A percentile compares a stretch with the other conserved stretches of the same genome.
These are phyloP conservation scores for Druon quercuslanigerum DNA, from an alignment of 1,140 invertebrate genomes.

Conservation along the genomic window DNA sequence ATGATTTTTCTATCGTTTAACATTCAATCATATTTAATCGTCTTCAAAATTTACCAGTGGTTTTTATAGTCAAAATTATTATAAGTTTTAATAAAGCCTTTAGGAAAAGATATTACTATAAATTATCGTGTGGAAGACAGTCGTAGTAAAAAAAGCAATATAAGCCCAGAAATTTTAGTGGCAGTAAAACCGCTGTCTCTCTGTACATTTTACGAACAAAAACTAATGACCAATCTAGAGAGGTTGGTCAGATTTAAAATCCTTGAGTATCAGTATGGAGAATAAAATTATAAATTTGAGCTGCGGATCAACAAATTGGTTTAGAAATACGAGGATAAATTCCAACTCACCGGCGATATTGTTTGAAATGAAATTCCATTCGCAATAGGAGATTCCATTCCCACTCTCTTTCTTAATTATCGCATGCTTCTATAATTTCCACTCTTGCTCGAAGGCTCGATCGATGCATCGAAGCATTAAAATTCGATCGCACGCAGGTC, in stretches of 20 bases:
- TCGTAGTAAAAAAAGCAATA: no score
- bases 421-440: constrained; percentile 44
- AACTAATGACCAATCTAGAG: not conserved
- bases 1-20: no score
- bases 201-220: not conserved
- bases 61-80: no score
- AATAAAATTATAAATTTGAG: not conserved
- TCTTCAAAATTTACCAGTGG: no score
- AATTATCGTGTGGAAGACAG: no score
- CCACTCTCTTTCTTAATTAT: constrained; percentile 39
- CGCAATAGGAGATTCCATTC: constrained; percentile 13
- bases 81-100: no score
- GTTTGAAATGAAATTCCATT: constrained; percentile 25
- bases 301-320: not conserved
- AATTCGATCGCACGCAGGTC: constrained; percentile 33
- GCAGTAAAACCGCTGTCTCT: no score
- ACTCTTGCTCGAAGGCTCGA: constrained; percentile 40
- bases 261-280: constrained; percentile 1
- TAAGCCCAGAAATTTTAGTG: no score
- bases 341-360: constrained; percentile 12
- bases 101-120: no score
- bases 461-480: constrained; percentile 51
- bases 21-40: no score
- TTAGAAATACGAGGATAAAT: constrained; percentile 19
- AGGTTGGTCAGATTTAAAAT: not conserved